phyloP scores from a whole-genome alignment of 2,888 invertebrate genomes.

The Erebia ligea region DNA sequence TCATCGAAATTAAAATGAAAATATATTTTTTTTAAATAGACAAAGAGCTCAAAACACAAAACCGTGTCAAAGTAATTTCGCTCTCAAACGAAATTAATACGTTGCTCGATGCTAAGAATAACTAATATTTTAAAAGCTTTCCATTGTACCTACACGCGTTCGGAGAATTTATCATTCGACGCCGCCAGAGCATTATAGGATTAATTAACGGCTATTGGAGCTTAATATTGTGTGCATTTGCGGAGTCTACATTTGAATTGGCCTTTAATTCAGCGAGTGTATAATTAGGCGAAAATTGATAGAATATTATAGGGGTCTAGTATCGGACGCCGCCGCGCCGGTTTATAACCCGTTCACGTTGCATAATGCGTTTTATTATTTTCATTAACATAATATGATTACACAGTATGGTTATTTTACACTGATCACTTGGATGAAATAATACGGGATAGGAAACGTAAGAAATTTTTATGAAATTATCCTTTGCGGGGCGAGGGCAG shows the following conservation, averaged over 20 bases:
- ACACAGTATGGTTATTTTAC: too few relatives aligned
- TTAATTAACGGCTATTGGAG: conserved; percentile 34
- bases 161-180: conserved; percentile 33
- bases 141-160: conserved; percentile 41
- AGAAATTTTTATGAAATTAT: too few relatives aligned
- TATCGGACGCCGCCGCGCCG: conserved; percentile 1
- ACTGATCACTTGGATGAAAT: too few relatives aligned
- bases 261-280: conserved; percentile 28
- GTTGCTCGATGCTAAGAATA: conserved; percentile 39
- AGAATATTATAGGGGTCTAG: conserved; percentile 27
- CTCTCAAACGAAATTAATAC: conserved; percentile 25
- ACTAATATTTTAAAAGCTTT: conserved; percentile 50
- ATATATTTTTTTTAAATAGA: conserved; percentile 1
- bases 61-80: conserved; percentile 14
- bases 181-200: conserved; percentile 31
- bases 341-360: neutral
- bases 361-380: neutral
- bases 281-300: conserved; percentile 34
- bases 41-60: conserved; percentile 4
- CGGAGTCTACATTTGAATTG: conserved; percentile 32
- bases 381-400: neutral
- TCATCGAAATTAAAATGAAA: neutral
- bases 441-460: too few relatives aligned
- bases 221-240: conserved; percentile 33
- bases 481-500: too few relatives aligned